phyloP scores from a whole-genome alignment of 2,797 vertebrate species.

The Monodelphis domestica region DNA sequence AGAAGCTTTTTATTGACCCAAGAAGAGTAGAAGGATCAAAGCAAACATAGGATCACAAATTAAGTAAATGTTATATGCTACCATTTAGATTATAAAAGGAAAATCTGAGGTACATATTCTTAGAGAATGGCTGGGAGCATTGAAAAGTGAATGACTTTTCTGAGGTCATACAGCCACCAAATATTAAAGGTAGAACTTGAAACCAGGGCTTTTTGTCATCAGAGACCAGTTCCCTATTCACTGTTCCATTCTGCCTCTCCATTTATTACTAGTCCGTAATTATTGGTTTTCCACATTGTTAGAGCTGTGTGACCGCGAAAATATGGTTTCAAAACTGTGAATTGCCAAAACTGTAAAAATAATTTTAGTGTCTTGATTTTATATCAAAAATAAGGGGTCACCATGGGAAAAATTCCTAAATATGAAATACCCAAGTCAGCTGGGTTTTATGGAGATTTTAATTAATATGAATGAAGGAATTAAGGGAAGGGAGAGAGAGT shows the following conservation, averaged over 20 bases:
- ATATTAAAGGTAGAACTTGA: not conserved
- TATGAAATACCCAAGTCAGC: no score
- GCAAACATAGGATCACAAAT: not conserved
- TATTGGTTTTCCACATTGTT: not conserved
- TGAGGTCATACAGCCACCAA: not conserved
- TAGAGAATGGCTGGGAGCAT: not conserved
- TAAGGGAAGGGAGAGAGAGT: no score
- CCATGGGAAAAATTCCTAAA: no score
- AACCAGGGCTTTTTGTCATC: not conserved
- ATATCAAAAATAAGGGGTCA: no score
- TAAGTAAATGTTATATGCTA: not conserved
- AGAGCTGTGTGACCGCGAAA: no score
- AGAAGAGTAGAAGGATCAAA: not conserved
- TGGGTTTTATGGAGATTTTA: no score
- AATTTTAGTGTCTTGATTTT: no score
- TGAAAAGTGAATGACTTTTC: not conserved
- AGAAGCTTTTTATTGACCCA: not conserved
- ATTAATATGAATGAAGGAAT: no score
- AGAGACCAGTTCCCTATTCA: not conserved
- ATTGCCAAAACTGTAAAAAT: no score
- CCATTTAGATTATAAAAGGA: not conserved
- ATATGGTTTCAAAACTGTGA: no score
- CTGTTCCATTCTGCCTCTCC: not conserved
- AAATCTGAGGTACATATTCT: not conserved
- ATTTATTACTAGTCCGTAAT: not conserved